These are phyloP conservation scores for Leptogaster cylindrica DNA, from an alignment of 2,888 invertebrate genomes.

Conservation along the genomic window DNA sequence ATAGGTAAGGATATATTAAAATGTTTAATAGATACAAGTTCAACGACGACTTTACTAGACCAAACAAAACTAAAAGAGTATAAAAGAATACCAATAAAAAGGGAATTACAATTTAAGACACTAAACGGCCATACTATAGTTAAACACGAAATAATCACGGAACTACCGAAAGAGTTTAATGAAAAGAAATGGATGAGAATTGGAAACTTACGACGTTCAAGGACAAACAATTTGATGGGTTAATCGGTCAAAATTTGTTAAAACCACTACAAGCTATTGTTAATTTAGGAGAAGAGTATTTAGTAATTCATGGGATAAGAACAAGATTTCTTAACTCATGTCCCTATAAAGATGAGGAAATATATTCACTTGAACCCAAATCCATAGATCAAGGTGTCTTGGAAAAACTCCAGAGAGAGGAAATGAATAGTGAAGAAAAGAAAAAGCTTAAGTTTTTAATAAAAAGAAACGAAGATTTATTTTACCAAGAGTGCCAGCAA, in stretches of 20 bases:
- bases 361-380: background rate
- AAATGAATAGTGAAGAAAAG: constrained; percentile 24
- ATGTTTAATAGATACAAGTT: constrained; percentile 45
- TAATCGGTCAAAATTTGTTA: constrained; percentile 43
- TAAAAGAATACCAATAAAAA: constrained; percentile 41
- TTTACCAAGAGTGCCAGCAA: constrained; percentile 40
- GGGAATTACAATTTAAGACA: constrained; percentile 41
- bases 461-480: constrained; percentile 36
- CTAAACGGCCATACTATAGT: constrained; percentile 31
- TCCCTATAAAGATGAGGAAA: constrained; percentile 31
- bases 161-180: constrained; percentile 44
- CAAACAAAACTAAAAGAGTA: constrained; percentile 39
- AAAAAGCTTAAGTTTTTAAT: constrained; percentile 27
- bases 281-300: constrained; percentile 38
- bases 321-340: constrained; percentile 29
- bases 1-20: constrained; percentile 39
- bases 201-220: constrained; percentile 43
- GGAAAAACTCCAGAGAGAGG: constrained; percentile 34
- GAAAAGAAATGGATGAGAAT: constrained; percentile 44
- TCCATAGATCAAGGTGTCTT: constrained; percentile 28
- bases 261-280: constrained; percentile 44
- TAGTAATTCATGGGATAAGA: constrained; percentile 38
- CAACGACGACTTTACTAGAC: constrained; percentile 42
- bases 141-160: constrained; percentile 43
- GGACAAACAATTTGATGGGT: constrained; percentile 42